Conservation (phyloP, 2,113 vertebrate genomes). For the Rhadina sibilatrix region DNA sequence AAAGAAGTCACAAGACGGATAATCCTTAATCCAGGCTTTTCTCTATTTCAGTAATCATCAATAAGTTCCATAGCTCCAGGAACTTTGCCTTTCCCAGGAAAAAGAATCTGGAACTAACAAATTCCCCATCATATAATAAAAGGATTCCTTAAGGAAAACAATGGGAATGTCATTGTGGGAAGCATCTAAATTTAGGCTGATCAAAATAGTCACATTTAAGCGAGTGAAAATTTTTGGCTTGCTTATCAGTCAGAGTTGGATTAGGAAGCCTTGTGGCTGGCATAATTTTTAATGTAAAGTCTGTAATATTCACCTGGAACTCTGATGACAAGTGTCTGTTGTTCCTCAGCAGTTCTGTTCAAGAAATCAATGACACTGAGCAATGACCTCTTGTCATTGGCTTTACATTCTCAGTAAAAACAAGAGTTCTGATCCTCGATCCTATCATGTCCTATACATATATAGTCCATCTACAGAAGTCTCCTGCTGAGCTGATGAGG, state of each 20-base stretch:
- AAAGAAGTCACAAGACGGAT: background rate
- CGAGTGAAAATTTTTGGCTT: background rate
- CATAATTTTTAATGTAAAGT: background rate
- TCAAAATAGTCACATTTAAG: background rate
- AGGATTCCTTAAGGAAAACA: background rate
- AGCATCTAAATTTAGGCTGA: background rate
- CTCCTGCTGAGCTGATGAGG: background rate
- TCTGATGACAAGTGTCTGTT: background rate
- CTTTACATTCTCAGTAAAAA: background rate
- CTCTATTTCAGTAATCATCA: background rate
- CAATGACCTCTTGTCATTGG: background rate
- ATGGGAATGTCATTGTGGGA: background rate
- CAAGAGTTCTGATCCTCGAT: background rate
- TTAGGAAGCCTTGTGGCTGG: background rate
- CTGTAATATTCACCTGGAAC: background rate
- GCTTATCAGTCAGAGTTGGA: background rate
- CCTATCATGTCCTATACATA: background rate
- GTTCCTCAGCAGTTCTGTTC: background rate
- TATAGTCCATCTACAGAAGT: background rate
- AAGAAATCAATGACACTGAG: background rate
- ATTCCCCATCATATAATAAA: background rate
- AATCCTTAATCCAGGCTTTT: background rate
- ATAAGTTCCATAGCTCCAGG: background rate
- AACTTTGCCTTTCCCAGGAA: background rate
- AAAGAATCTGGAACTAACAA: background rate